These are phyloP conservation scores for Halichondria panicea DNA, from an alignment of 37 sponge, comb jelly and placozoan genomes.

Conservation along the genomic window DNA sequence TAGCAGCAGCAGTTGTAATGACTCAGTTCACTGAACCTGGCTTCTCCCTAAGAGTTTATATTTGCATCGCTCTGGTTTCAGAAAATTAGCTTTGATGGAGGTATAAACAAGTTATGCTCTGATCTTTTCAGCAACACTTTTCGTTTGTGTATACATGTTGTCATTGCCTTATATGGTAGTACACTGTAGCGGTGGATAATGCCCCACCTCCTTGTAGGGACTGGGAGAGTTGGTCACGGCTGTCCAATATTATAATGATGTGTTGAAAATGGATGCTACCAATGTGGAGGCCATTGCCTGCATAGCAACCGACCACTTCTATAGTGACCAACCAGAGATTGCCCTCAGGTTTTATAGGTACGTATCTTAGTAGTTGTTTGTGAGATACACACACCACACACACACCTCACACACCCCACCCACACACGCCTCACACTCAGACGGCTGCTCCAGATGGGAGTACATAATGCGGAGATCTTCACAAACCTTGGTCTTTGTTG, in stretches of 20 bases:
- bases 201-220: constrained; percentile 46
- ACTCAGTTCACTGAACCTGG: too few relatives aligned
- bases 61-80: too few relatives aligned
- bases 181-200: background rate
- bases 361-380: too few relatives aligned
- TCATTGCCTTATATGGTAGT: background rate
- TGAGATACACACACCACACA: background rate
- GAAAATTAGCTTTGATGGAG: too few relatives aligned
- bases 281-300: constrained; percentile 95
- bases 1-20: background rate
- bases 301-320: constrained; percentile 95
- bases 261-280: constrained; percentile 84
- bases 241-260: constrained; percentile 83
- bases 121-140: too few relatives aligned
- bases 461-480: constrained; percentile 92
- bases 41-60: too few relatives aligned
- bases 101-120: too few relatives aligned
- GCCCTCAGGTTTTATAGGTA: constrained; percentile 90
- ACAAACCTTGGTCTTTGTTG: constrained; percentile 97
- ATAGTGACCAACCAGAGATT: constrained; percentile 96
- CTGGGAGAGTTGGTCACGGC: constrained; percentile 84
- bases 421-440: constrained; percentile 36
- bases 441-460: constrained; percentile 96
- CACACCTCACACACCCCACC: too few relatives aligned
- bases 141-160: too few relatives aligned